Evolutionary conservation across 2,888 invertebrate genomes (phyloP), one percentile per base, ranked within the genome.

Genomic region (Heliconius erato): DNA sequence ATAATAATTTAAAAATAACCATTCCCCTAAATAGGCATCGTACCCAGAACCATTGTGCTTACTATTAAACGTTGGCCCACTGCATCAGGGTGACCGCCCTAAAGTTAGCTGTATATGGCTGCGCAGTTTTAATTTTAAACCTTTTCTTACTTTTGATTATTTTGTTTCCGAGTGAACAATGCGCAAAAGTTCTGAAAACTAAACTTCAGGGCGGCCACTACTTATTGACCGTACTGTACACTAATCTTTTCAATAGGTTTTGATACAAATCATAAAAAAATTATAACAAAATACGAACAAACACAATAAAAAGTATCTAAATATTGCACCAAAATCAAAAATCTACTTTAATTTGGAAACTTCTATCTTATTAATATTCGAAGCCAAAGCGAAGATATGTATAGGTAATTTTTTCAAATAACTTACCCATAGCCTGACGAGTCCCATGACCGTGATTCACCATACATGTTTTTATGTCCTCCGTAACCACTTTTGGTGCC

Each of bases 341-440:
- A 40, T 40, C 3, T 74, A 0, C 5, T 74, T 49, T 74, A 74
- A n/a, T 49, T 74, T 28, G 14, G 28, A 54, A 35, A 74, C 54
- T 14, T 59, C 3, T 68, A 54, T 54, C 16, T 49, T 49, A 49
- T 49, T 49, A 5, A 49, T 49, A 54, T 19, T 54, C 54, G 16
- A 54, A 54, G 54, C 54, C 16, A 54, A 54, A 54, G 16, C 54
- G 19, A 54, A 54, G 5, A 54, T 16, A 54, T 19, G 4, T 14
- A 14, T 49, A 19, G 54, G 16, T 54, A 6, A 19, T 16, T 54
- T 54, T 54, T 54, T 54, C 19, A 54, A 54, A 2, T 54, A 82
- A 92, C 93, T 92, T 88, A 95, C 94, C 86, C 87, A 26, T 84
- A 84, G 84, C 92, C 93, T 72, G 91, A 87, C 35, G 93, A 89